Conservation (phyloP, 2,888 invertebrate genomes). For the Erannis defoliaria region DNA sequence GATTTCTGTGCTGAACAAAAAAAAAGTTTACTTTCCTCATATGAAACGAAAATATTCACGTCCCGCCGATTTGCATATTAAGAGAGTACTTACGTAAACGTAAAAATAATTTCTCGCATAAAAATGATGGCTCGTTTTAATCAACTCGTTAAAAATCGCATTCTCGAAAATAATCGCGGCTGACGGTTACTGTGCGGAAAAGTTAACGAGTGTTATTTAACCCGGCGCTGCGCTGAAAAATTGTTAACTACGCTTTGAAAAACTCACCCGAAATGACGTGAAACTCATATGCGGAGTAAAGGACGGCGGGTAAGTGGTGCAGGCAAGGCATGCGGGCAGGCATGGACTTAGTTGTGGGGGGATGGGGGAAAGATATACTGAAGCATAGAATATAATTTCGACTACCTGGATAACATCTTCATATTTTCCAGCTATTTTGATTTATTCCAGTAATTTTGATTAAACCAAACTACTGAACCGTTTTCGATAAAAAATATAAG, state of each 20-base stretch:
- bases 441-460: no score
- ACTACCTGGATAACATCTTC: no score
- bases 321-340: slow-evolving; percentile 12
- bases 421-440: no score
- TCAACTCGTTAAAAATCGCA: slow-evolving; percentile 77
- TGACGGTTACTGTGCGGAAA: slow-evolving; percentile 69
- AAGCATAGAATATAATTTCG: no score
- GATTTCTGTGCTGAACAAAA: no score
- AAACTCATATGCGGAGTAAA: slow-evolving; percentile 71
- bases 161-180: slow-evolving; percentile 75
- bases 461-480: no score
- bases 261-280: slow-evolving; percentile 77
- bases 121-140: slow-evolving; percentile 66
- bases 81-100: slow-evolving; percentile 58
- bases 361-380: neutral
- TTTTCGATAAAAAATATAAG: no score
- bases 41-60: slow-evolving; percentile 2
- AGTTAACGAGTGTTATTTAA: slow-evolving; percentile 85
- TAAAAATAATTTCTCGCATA: slow-evolving; percentile 60
- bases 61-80: slow-evolving; percentile 46
- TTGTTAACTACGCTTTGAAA: slow-evolving; percentile 73
- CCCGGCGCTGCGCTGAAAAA: slow-evolving; percentile 63
- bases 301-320: slow-evolving; percentile 18
- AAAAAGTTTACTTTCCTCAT: neutral
- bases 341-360: neutral